Percentiles rank a stretch among this genome's conserved stretches.
Conservation (phyloP, 2,113 vertebrate species). For the Poeciliopsis retropinna region DNA sequence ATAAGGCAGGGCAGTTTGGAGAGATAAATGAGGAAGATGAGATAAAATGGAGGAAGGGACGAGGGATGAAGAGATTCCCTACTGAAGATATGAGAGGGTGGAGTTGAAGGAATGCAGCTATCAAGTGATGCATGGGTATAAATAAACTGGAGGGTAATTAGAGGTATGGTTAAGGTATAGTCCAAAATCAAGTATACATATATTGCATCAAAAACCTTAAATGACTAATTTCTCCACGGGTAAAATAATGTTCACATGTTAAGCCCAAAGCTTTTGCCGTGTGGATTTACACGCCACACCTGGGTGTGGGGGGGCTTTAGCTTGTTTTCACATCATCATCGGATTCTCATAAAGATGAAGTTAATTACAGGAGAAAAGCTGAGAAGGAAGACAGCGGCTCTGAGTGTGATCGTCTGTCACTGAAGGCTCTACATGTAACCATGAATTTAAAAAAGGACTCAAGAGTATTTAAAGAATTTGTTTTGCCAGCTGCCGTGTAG, state of each 20-base stretch:
- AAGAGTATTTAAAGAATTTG: constrained; percentile 70
- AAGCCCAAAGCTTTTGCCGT: too few relatives aligned
- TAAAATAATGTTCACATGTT: too few relatives aligned
- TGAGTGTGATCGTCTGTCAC: constrained; percentile 25
- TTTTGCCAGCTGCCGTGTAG: constrained; percentile 68
- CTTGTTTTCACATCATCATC: background rate
- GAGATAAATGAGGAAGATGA: background rate
- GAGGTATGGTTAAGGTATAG: background rate
- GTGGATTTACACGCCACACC: too few relatives aligned
- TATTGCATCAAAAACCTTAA: background rate
- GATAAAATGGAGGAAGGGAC: background rate
- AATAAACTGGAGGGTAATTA: background rate
- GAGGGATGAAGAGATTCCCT: background rate
- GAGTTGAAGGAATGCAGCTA: background rate
- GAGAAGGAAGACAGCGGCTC: background rate
- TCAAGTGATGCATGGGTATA: background rate
- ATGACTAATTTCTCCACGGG: too few relatives aligned
- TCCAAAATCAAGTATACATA: background rate
- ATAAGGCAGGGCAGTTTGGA: too few relatives aligned
- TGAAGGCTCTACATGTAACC: constrained; percentile 24
- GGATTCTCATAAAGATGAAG: background rate
- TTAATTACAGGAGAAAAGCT: constrained; percentile 3
- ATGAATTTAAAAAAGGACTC: constrained; percentile 47
- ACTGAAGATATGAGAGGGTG: background rate
- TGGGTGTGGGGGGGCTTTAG: too few relatives aligned